These are phyloP conservation scores for Virgularia gustaviana DNA, from an alignment of 92 coral and sea anemone species.

Conservation along the genomic window DNA sequence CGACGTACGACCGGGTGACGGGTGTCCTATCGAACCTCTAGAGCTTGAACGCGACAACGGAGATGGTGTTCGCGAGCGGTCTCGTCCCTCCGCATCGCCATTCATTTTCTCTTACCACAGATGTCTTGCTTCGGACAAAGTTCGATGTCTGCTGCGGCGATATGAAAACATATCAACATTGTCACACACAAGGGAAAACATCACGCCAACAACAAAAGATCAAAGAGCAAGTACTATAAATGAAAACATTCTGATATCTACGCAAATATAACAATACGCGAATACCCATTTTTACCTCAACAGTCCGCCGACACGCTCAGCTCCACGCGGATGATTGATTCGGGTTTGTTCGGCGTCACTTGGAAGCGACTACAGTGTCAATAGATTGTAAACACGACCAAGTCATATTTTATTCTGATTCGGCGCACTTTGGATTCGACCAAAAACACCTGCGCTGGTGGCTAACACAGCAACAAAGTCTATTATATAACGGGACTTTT, in stretches of 20 bases:
- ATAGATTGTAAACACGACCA: conserved; percentile 30
- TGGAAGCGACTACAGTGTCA: conserved; percentile 28
- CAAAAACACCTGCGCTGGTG: conserved; percentile 35
- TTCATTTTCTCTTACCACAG: conserved; percentile 55
- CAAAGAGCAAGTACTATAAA: conserved; percentile 9
- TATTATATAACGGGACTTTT: neutral
- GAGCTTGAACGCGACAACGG: conserved; percentile 85
- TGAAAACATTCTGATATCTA: no score
- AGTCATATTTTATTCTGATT: conserved; percentile 98
- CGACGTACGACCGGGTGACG: conserved; percentile 75
- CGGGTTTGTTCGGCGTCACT: conserved; percentile 21
- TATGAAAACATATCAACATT: conserved; percentile 20
- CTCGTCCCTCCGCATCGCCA: conserved; percentile 72
- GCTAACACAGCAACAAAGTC: neutral
- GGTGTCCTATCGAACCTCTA: conserved; percentile 72
- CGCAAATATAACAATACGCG: conserved; percentile 8
- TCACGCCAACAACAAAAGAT: neutral
- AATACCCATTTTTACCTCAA: conserved; percentile 1
- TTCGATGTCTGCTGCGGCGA: conserved; percentile 3
- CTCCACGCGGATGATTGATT: conserved; percentile 2
- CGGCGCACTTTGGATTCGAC: conserved; percentile 49
- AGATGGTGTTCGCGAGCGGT: conserved; percentile 68
- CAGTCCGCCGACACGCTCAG: neutral
- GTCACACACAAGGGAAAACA: neutral
- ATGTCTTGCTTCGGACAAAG: conserved; percentile 4